phyloP scores from a whole-genome alignment of 1,140 invertebrate genomes.

The Olivierus martensii region DNA sequence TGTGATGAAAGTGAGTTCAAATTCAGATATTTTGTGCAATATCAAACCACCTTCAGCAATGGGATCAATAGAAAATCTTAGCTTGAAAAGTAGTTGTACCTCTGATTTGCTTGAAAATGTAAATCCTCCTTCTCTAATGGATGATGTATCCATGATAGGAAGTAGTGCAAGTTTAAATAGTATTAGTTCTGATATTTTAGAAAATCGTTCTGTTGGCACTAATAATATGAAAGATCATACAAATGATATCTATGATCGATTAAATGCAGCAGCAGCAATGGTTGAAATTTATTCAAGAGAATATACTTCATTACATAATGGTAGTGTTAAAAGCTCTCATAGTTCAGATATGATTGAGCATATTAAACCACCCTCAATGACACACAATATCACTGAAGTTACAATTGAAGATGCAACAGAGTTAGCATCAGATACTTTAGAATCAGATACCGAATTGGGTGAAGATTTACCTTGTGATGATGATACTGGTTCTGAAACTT shows the following conservation, averaged over 20 bases:
- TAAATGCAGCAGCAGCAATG: slow-evolving; percentile 21
- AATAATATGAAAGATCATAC: neutral
- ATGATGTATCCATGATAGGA: slow-evolving; percentile 29
- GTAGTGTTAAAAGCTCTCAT: slow-evolving; percentile 25
- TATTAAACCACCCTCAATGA: slow-evolving; percentile 43
- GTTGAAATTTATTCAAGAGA: slow-evolving; percentile 22
- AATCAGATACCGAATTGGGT: slow-evolving; percentile 35
- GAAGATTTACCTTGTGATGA: slow-evolving; percentile 24
- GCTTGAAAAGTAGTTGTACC: slow-evolving; percentile 38
- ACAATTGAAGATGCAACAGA: slow-evolving; percentile 39
- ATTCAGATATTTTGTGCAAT: neutral
- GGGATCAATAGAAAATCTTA: slow-evolving; percentile 37
- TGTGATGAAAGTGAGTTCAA: neutral
- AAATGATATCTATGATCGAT: slow-evolving; percentile 15
- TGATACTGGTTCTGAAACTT: slow-evolving; percentile 7
- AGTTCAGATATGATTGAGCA: slow-evolving; percentile 39
- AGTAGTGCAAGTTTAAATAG: slow-evolving; percentile 55
- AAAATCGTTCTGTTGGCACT: slow-evolving; percentile 23
- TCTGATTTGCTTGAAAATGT: slow-evolving; percentile 53
- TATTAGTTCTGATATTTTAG: slow-evolving; percentile 41
- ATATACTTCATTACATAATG: slow-evolving; percentile 12
- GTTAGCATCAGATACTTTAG: slow-evolving; percentile 33
- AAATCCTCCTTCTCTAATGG: slow-evolving; percentile 54
- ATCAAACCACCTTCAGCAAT: too few species aligned
- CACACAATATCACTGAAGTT: slow-evolving; percentile 42